Evolutionary conservation across 2,113 vertebrate genomes (phyloP), one percentile per base, ranked within the genome.

Genomic region (Vidua macroura): DNA sequence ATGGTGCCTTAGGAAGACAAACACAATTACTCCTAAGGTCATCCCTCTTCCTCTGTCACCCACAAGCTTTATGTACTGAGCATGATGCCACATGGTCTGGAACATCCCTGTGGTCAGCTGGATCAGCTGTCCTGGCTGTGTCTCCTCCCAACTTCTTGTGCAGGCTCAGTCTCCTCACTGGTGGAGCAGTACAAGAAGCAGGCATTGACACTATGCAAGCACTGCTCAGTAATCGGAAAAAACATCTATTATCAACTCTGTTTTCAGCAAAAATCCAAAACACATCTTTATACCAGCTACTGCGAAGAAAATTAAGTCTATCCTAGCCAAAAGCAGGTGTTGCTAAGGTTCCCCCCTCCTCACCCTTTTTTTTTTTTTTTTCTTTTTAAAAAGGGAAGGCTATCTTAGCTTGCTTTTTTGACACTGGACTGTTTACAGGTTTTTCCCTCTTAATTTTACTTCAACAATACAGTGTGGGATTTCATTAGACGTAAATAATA

Each of bases 111-210:
- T 53, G 39, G 10, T 48, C 53, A 48, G 9, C 4, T 53, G 62
- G 16, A n/a, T 7, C 79, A 55, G 7, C 24, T 76, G 11, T 67
- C 62, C 62, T 41, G 39, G 20, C 46, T 48, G 11, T 39, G 12
- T 55, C 55, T 35, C 21, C 30, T 68, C 39, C 14, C 48, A 41
- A 0, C 11, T 48, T 35, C n/a, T 31, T 41, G 30, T 35, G 41
- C 30, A 4, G 0, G 0, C 8, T 30, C 30, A 18, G 9, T 67
- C 28, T 39, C 11, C 16, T 75, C 9, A 2, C 16, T 24, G 6
- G n/a, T 35, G 41, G 14, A 30, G 21, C 4, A 0, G 11, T 48
- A 19, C 25, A 31, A 16, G 48, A 31, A 48, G 24, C 53, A 68
- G 37, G 25, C 39, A 22, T 3, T 41, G 78, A 35, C 21, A 7